These are phyloP conservation scores for Scaptomyza hsui DNA, from an alignment of 1,140 invertebrate genomes.

Conservation along the genomic window DNA sequence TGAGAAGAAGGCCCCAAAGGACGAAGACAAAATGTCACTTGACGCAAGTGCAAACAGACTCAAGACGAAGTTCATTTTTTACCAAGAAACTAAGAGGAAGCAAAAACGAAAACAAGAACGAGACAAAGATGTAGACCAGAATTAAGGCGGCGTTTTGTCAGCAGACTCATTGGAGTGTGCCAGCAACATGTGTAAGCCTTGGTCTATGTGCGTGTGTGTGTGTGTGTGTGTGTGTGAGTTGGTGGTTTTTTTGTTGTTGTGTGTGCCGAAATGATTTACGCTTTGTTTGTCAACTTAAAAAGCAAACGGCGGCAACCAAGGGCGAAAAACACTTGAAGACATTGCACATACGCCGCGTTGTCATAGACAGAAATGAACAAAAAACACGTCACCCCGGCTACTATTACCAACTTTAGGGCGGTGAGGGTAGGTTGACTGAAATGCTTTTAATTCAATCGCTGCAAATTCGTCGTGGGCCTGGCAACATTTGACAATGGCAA, in stretches of 20 bases:
- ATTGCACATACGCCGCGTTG: slow-evolving; percentile 71
- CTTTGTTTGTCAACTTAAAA: slow-evolving; percentile 82
- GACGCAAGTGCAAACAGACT: slow-evolving; percentile 41
- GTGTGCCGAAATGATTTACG: slow-evolving; percentile 81
- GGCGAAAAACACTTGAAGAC: slow-evolving; percentile 32
- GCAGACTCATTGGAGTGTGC: slow-evolving; percentile 56
- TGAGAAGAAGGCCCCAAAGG: not conserved
- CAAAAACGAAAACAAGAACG: slow-evolving; percentile 3
- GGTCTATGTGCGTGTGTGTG: not conserved
- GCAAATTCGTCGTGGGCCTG: slow-evolving; percentile 49
- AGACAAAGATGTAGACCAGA: not conserved
- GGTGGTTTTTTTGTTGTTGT: slow-evolving; percentile 69
- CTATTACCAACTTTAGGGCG: not conserved
- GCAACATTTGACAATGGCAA: slow-evolving; percentile 78
- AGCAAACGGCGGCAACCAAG: slow-evolving; percentile 53
- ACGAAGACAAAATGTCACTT: slow-evolving; percentile 42
- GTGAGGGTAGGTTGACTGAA: slow-evolving; percentile 26
- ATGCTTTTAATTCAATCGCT: slow-evolving; percentile 77
- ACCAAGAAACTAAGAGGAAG: not conserved
- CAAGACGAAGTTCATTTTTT: slow-evolving; percentile 61
- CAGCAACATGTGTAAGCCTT: slow-evolving; percentile 71
- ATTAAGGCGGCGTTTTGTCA: slow-evolving; percentile 22
- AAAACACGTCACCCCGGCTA: slow-evolving; percentile 33
- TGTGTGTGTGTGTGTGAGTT: slow-evolving; percentile 26
- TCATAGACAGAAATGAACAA: slow-evolving; percentile 57